A percentile compares a stretch with the other conserved stretches of the same genome.
These are phyloP conservation scores for Candidula unifasciata DNA, from an alignment of 2,888 invertebrate genomes.

Conservation along the genomic window DNA sequence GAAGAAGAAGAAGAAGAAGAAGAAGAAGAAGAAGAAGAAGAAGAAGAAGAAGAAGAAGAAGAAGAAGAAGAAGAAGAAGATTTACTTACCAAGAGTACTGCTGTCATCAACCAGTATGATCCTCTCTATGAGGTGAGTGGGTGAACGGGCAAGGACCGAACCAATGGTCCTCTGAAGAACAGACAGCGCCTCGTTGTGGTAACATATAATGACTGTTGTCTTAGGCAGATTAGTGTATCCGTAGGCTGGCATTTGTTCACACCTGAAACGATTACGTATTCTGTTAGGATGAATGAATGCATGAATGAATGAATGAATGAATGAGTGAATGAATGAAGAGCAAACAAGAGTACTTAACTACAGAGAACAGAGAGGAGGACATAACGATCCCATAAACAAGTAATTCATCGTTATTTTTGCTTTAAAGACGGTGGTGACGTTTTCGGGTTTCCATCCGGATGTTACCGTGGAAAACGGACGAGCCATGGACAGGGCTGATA, in stretches of 20 bases:
- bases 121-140: constrained; percentile 91
- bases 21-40: background rate
- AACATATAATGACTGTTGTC: constrained; percentile 78
- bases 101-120: constrained; percentile 95
- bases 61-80: background rate
- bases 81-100: constrained; percentile 81
- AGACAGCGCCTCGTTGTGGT: constrained; percentile 99
- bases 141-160: constrained; percentile 95
- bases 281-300: background rate
- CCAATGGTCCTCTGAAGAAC: constrained; percentile 97
- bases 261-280: constrained; percentile 6
- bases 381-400: no score
- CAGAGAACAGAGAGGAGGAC: no score
- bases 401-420: no score
- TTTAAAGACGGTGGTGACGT: no score
- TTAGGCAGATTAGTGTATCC: constrained; percentile 68
- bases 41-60: background rate
- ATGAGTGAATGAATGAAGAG: no score
- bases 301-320: no score
- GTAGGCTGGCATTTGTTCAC: constrained; percentile 33
- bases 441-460: no score
- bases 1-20: background rate
- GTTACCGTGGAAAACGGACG: no score
- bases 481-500: no score
- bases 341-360: no score